These are phyloP conservation scores for Caranx melampygus DNA, from an alignment of 2,113 vertebrate species.

Conservation along the genomic window DNA sequence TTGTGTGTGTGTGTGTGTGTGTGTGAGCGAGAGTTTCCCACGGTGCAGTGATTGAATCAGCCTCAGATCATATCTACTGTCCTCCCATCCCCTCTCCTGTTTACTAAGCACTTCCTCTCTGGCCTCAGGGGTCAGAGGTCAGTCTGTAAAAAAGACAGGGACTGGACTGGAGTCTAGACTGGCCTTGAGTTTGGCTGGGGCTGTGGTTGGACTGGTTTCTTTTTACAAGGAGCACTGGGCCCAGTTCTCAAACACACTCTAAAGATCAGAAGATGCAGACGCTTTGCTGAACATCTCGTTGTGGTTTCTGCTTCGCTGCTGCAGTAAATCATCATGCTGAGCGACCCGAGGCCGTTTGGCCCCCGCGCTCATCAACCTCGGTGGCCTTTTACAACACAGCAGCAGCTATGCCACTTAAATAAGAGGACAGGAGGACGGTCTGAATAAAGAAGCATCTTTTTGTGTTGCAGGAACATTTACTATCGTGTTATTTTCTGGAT, in stretches of 20 bases:
- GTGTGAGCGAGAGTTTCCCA: slow-evolving; percentile 64
- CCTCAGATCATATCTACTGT: slow-evolving; percentile 77
- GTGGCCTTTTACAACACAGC: background rate
- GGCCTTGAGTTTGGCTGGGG: slow-evolving; percentile 63
- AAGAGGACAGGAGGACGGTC: no score
- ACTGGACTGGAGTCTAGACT: slow-evolving; percentile 51
- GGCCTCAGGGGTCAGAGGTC: slow-evolving; percentile 67
- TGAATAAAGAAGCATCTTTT: no score
- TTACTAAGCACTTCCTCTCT: slow-evolving; percentile 77
- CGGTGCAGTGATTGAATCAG: slow-evolving; percentile 70
- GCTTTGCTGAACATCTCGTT: background rate
- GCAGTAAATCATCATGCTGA: slow-evolving; percentile 5
- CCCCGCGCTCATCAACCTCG: background rate
- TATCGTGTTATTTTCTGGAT: no score
- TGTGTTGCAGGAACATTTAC: no score
- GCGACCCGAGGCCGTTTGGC: background rate
- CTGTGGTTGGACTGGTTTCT: slow-evolving; percentile 6
- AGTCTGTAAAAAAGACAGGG: slow-evolving; percentile 23
- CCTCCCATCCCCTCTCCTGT: slow-evolving; percentile 47
- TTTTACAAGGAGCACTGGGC: no score
- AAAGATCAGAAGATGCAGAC: slow-evolving; percentile 26
- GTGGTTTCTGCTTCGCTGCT: slow-evolving; percentile 14
- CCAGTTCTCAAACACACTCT: background rate
- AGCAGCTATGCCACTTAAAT: background rate
- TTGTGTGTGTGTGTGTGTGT: slow-evolving; percentile 49